Base-by-base conservation (phyloP, 2,113 vertebrate species). In the Urocynchramus pylzowi region DNA sequence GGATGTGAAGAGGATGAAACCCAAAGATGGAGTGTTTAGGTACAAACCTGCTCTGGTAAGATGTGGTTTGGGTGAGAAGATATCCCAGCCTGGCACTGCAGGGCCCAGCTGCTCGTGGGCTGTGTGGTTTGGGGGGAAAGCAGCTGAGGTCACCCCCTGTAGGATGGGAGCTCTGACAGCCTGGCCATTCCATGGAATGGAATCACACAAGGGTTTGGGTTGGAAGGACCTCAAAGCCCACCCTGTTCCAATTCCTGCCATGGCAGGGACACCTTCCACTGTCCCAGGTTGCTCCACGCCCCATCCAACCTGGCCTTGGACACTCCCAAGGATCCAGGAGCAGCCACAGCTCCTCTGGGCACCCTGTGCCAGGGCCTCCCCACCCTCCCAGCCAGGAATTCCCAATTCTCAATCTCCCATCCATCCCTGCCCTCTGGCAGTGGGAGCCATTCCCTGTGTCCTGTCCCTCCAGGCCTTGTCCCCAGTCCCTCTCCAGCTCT, bases 331-430 rank as follows among this genome's bases (percentile, higher is more conserved):
- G 37, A 74, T n/a, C 13, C 69, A 84, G 59, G 18, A 12, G 18
- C 59, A 74, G 37, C 77, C 77, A 39, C 68, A 74, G 37, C 27
- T 20, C 0, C 33, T 45, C 44, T 67, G 60, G 52, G 37, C 5
- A 35, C 5, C 5, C 14, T 6, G 9, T n/a, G 0, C 60, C 60
- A 57, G 42, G 0, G 0, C 31, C 52, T 50, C 0, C 0, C 14
- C 47, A 13, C 28, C 10, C 19, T 71, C 56, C 0, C 26, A 57
- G 59, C 2, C 10, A 28, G 3, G 9, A 73, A 88, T 24, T 9
- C 37, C 44, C n/a, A n/a, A n/a, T 28, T 19, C 23, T 52, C 86
- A n/a, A 6, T 9, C 1, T 74, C 33, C 47, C 63, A 86, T 1
- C 44, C 4, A 49, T 0, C 10, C 5, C 24, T 75, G 30, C 6